These are phyloP conservation scores for Cosmopolites sordidus DNA, from an alignment of 2,888 invertebrate genomes.

Conservation along the genomic window DNA sequence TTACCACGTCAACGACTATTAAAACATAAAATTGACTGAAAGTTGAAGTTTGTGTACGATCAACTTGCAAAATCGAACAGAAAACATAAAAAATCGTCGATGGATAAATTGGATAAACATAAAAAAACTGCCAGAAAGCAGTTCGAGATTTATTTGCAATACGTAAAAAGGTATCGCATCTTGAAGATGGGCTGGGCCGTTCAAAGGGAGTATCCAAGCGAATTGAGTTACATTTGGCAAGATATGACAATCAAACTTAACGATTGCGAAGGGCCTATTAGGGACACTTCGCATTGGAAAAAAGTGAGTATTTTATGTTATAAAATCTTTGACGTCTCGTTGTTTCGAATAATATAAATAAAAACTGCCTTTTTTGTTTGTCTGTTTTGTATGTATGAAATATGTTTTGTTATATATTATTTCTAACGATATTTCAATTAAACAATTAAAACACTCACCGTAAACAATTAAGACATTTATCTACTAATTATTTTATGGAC, in stretches of 20 bases:
- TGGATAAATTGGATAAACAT: background rate
- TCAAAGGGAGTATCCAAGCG: conserved; percentile 9
- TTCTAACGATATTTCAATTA: no score
- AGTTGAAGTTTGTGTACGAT: background rate
- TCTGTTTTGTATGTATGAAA: no score
- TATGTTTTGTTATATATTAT: no score
- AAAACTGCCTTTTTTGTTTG: no score
- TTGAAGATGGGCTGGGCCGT: conserved; percentile 17
- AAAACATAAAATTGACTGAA: background rate
- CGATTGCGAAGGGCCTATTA: conserved; percentile 17
- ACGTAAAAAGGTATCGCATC: conserved; percentile 11
- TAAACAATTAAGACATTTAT: no score
- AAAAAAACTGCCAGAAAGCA: conserved; percentile 7
- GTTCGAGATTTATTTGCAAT: conserved; percentile 23
- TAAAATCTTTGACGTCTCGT: no score
- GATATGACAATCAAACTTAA: conserved; percentile 21
- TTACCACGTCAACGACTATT: background rate
- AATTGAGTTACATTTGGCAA: conserved; percentile 21
- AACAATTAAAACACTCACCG: no score
- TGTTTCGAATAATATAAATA: no score
- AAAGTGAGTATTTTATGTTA: conserved; percentile 8
- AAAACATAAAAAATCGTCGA: background rate
- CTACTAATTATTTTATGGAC: no score
- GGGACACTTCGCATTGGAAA: conserved; percentile 22
- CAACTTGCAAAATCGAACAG: no score